Base-by-base conservation (phyloP, 1,140 invertebrate species). In the Cherax destructor region DNA sequence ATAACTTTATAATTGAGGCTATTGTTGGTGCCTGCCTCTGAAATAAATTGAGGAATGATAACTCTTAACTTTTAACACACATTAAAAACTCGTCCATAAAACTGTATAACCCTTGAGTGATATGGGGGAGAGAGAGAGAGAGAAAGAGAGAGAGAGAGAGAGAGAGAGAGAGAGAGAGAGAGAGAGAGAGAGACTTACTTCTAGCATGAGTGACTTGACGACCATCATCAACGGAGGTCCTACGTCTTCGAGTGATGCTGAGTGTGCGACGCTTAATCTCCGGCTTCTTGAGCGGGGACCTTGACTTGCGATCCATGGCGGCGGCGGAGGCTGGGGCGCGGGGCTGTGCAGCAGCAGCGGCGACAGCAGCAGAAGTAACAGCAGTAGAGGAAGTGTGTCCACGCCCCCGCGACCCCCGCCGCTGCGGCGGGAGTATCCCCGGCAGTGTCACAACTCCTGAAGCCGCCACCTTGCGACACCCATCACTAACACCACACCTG, bases 241-340 rank as follows among this genome's bases (percentile, higher is more conserved):
- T 56, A 9, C 88, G 80, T 10, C 88, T 50, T 4, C 88, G n/a
- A n/a, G 88, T 90, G 72, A 90, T 83, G 74, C 88, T 90, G 10
- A 90, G 72, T 2, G 80, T 77, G 24, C 88, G 65, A 18, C 88
- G 80, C 69, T 90, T 90, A 4, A 90, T 69, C 81, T 90, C 88
- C n/a, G 88, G 81, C 81, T 90, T 90, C 81, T 90, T 90, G 65
- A 90, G 50, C 21, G 88, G 88, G 72, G 88, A 90, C 74, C 88
- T 83, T 52, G 88, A 90, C 47, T 79, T 77, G 30, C 88, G 88
- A 59, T 90, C 88, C 88, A 90, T 90, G 59, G 41, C 74, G 69
- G 13, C 24, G 61, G 13, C 50, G 50, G 49, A 7, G 78, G 47
- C n/a, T 1, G 13, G 49, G n/a, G 49, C 47, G 3, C n/a, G 56